Base-by-base conservation (phyloP, 1,140 invertebrate genomes). In the Drosophila virilis region DNA sequence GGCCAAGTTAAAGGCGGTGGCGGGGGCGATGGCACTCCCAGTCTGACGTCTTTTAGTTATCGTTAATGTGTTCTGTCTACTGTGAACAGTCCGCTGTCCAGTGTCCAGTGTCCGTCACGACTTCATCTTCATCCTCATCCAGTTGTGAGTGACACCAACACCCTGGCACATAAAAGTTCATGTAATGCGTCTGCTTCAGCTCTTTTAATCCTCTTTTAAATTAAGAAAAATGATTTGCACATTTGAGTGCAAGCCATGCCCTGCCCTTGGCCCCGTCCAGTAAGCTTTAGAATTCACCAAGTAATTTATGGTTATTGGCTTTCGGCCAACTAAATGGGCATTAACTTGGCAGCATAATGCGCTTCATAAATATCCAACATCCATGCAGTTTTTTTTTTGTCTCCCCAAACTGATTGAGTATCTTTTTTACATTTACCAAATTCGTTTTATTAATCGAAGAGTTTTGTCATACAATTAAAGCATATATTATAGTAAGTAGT, bases 191-290 rank as follows among this genome's bases (percentile, higher is more conserved):
- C 22, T 28, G 22, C 33, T n/a, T 33, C 43, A 37, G 38, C 37
- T 57, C 54, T 78, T 72, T 67, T 62, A 84, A 80, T 80, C 80
- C 70, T 74, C 85, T 90, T 28, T 88, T 84, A 88, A 88, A 88
- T 88, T 88, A 88, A 84, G 85, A 88, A 84, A 75, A 86, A 88
- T 88, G 85, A 88, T 78, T 88, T 88, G 85, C 85, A 78, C 69
- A 83, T 88, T 86, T 73, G 55, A 76, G 50, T 80, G 74, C 54
- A 74, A 62, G 28, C 10, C 17, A 7, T 7, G 35, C 62, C 38
- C 50, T n/a, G 33, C 13, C 10, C 33, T 12, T 55, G 32, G 42
- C 22, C 22, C 2, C 1, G 22, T 22, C 22, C 5, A 5, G 22
- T 28, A 0, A 28, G 5, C 22, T 28, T 28, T 5, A 28, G 22